Evolutionary conservation across 2,888 invertebrate genomes (phyloP).

Genomic region (Drosophila maculinotata): DNA sequence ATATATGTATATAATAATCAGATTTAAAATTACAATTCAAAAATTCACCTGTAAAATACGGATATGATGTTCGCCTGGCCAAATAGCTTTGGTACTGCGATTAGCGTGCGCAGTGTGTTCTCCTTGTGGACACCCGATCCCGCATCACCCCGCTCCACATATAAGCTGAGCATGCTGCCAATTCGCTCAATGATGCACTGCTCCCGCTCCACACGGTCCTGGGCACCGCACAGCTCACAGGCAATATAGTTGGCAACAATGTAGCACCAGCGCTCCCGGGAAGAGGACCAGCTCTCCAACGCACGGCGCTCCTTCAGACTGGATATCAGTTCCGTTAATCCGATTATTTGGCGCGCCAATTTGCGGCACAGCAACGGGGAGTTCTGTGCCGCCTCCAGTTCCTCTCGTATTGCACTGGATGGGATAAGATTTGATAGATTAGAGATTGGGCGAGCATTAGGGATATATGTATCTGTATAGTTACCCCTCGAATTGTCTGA

Average conservation of each 20-base stretch:
- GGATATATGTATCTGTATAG: slow-evolving; percentile 4
- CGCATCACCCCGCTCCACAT: slow-evolving; percentile 50
- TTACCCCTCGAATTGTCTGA: slow-evolving; percentile 63
- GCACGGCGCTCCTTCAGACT: slow-evolving; percentile 29
- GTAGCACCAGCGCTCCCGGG: slow-evolving; percentile 63
- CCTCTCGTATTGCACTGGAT: slow-evolving; percentile 64
- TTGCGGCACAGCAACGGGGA: slow-evolving; percentile 58
- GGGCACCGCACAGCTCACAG: slow-evolving; percentile 70
- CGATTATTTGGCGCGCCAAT: slow-evolving; percentile 54
- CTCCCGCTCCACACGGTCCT: slow-evolving; percentile 57
- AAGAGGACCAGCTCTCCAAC: slow-evolving; percentile 18
- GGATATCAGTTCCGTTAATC: slow-evolving; percentile 61
- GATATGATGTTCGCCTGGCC: slow-evolving; percentile 66
- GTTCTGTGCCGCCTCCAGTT: slow-evolving; percentile 48
- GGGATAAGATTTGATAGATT: background rate
- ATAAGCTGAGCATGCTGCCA: slow-evolving; percentile 55
- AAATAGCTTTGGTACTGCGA: slow-evolving; percentile 70
- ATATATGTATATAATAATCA: background rate
- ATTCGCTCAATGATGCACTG: slow-evolving; percentile 66
- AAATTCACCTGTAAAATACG: slow-evolving; percentile 68
- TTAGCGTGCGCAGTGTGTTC: slow-evolving; percentile 58
- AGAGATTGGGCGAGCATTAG: background rate
- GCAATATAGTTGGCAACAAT: slow-evolving; percentile 74
- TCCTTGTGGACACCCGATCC: slow-evolving; percentile 41
- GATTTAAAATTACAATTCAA: background rate